phyloP scores from a whole-genome alignment of 1,140 invertebrate genomes.

The Drosophila tani region DNA sequence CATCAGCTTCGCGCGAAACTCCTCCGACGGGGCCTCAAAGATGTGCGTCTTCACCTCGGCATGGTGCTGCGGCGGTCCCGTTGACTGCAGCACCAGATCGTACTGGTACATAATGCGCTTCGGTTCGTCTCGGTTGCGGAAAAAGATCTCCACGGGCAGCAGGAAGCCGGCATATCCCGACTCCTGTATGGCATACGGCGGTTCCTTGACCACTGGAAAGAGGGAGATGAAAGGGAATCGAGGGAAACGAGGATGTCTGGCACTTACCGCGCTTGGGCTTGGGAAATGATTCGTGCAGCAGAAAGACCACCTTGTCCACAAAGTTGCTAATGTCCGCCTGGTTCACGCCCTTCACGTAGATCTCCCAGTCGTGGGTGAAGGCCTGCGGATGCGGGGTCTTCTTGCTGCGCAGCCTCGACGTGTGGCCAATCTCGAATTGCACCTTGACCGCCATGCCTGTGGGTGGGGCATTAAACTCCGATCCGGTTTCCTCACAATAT shows the following conservation, averaged over 20 bases:
- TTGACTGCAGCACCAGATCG: constrained; percentile 92
- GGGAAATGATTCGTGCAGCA: constrained; percentile 95
- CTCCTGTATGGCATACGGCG: constrained; percentile 96
- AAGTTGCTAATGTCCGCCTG: constrained; percentile 94
- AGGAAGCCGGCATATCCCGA: constrained; percentile 97
- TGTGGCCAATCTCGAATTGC: constrained; percentile 96
- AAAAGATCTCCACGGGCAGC: constrained; percentile 95
- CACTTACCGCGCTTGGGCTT: constrained; percentile 93
- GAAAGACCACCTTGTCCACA: constrained; percentile 97
- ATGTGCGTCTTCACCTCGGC: constrained; percentile 86
- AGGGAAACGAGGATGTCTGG: neutral
- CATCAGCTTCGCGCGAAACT: constrained; percentile 94
- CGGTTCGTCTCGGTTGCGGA: constrained; percentile 96
- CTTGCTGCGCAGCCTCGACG: constrained; percentile 91
- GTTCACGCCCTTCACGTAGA: constrained; percentile 96
- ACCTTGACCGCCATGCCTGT: constrained; percentile 91
- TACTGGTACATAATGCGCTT: constrained; percentile 95
- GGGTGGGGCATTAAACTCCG: constrained; percentile 50
- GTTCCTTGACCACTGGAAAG: constrained; percentile 91
- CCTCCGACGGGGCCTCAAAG: constrained; percentile 91
- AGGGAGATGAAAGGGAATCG: neutral
- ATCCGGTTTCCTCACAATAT: constrained; percentile 30
- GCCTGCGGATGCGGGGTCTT: constrained; percentile 90
- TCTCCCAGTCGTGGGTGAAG: constrained; percentile 98
- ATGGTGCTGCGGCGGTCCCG: constrained; percentile 91